phyloP scores from a whole-genome alignment of 2,113 vertebrate species.

The Zapornia atra region DNA sequence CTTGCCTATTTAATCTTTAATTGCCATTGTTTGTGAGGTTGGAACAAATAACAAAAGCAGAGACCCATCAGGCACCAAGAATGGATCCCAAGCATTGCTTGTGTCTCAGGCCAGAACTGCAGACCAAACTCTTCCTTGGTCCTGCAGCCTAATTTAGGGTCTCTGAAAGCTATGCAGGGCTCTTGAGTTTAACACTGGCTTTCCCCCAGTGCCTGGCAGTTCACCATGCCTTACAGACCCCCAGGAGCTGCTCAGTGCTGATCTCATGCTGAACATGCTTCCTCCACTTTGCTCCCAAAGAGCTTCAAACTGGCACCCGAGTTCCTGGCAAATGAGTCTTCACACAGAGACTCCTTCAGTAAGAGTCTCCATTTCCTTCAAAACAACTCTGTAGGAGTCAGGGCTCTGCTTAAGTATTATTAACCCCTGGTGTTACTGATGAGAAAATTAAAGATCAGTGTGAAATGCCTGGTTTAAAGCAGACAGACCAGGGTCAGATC shows the following conservation, averaged over 20 bases:
- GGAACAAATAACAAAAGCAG: background rate
- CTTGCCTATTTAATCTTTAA: background rate
- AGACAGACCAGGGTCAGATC: background rate
- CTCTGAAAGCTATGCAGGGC: background rate
- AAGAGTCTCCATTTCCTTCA: slow-evolving; percentile 22
- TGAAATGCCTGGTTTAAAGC: background rate
- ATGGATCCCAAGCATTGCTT: background rate
- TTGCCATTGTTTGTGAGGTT: background rate
- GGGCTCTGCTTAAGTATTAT: background rate
- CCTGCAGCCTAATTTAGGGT: background rate
- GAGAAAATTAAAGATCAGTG: background rate
- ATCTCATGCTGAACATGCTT: background rate
- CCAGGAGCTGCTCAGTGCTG: background rate
- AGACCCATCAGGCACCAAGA: background rate
- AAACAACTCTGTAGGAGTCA: slow-evolving; percentile 5
- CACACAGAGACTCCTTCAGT: background rate
- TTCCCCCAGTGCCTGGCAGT: background rate
- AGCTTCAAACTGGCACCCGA: background rate
- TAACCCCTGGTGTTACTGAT: slow-evolving; percentile 11
- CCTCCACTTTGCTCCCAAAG: background rate
- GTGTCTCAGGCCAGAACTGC: background rate
- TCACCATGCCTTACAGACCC: background rate
- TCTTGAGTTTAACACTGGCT: background rate
- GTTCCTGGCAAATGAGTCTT: background rate
- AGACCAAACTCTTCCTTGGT: background rate